phyloP scores from a whole-genome alignment of 2,797 vertebrate genomes.

The Lutjanus argentimaculatus region DNA sequence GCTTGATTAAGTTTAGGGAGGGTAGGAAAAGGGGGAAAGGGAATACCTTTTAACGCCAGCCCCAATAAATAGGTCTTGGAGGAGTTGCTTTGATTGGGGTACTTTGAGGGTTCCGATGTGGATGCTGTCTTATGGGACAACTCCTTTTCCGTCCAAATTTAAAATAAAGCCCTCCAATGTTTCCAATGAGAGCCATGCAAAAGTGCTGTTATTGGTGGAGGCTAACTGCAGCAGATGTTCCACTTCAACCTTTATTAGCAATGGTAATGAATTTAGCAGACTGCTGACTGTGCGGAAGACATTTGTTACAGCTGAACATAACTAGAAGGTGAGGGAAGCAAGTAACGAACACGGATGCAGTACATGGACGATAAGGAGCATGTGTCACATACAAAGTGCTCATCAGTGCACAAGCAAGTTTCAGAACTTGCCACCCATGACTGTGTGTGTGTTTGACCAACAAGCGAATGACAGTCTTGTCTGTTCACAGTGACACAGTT shows the following conservation, averaged over 20 bases:
- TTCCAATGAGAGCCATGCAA: constrained; percentile 33
- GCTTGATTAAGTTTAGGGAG: constrained; percentile 91
- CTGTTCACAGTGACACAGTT: no score
- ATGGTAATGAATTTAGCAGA: constrained; percentile 66
- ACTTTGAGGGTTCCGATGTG: constrained; percentile 60
- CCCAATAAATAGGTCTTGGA: constrained; percentile 89
- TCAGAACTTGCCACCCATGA: no score
- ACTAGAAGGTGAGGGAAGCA: no score
- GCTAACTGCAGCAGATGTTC: constrained; percentile 69
- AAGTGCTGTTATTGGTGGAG: constrained; percentile 47
- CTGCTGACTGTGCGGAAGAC: constrained; percentile 45
- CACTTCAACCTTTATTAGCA: constrained; percentile 65
- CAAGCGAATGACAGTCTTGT: no score
- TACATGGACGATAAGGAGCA: no score
- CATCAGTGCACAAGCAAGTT: no score
- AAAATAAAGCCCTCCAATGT: constrained; percentile 22
- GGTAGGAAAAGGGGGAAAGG: constrained; percentile 57
- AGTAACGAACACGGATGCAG: no score
- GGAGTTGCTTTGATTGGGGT: constrained; percentile 73
- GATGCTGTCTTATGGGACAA: constrained; percentile 52
- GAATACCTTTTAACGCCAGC: constrained; percentile 86
- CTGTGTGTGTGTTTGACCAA: no score
- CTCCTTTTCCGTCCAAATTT: constrained; percentile 1
- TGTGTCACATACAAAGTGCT: no score
- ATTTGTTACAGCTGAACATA: no score